Percentiles rank a stretch among this genome's conserved stretches.
These are phyloP conservation scores for Cylloceria caligata DNA, from an alignment of 2,888 invertebrate species.

Conservation along the genomic window DNA sequence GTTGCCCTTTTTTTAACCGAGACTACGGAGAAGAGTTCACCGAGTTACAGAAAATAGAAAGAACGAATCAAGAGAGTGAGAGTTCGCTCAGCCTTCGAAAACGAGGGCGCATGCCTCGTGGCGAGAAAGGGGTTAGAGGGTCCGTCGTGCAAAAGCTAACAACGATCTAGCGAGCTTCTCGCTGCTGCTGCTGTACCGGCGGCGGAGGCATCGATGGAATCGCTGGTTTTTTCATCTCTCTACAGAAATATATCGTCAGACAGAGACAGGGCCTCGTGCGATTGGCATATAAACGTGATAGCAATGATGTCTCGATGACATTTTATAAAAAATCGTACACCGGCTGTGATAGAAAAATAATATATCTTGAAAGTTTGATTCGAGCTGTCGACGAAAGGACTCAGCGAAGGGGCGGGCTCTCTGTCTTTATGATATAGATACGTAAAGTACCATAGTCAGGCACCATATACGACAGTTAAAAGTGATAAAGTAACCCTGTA, in stretches of 20 bases:
- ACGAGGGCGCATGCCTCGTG: conserved; percentile 68
- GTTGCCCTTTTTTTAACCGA: conserved; percentile 48
- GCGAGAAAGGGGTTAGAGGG: conserved; percentile 66
- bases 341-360: conserved; percentile 3
- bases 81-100: conserved; percentile 71
- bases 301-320: conserved; percentile 2
- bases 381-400: conserved; percentile 16
- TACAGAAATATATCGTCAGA: neutral
- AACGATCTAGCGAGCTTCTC: conserved; percentile 50
- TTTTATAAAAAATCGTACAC: neutral
- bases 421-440: conserved; percentile 39
- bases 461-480: conserved; percentile 27
- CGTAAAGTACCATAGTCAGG: conserved; percentile 6
- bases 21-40: neutral
- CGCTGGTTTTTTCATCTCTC: conserved; percentile 23
- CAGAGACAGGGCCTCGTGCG: conserved; percentile 18
- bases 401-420: conserved; percentile 4
- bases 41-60: conserved; percentile 28
- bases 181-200: neutral
- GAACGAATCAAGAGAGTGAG: conserved; percentile 27
- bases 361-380: conserved; percentile 8
- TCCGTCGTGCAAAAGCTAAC: conserved; percentile 63
- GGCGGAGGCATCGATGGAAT: conserved; percentile 38
- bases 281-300: conserved; percentile 32
- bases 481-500: conserved; percentile 43